Conservation (phyloP, 2,888 invertebrate genomes). For the Antheraea yamamai region DNA sequence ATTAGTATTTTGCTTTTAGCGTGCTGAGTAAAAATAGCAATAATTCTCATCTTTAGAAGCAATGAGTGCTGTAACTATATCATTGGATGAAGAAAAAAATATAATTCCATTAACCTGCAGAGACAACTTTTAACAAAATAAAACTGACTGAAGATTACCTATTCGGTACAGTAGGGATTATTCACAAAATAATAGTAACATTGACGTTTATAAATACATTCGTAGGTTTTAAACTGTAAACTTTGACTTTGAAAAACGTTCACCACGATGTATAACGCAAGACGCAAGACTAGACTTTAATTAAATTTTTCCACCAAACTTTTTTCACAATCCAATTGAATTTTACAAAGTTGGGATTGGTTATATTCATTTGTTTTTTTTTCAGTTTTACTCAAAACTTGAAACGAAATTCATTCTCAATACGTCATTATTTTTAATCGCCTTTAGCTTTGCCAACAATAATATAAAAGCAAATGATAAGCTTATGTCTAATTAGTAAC, state of each 20-base stretch:
- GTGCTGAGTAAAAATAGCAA: too few species aligned
- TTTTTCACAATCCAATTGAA: background rate
- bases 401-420: background rate
- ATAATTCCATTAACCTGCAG: background rate
- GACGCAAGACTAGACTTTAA: background rate
- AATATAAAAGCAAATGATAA: background rate
- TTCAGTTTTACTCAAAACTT: background rate
- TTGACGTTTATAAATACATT: background rate
- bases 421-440: background rate
- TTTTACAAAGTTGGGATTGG: background rate
- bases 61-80: too few species aligned
- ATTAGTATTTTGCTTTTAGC: too few species aligned
- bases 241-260: background rate
- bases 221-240: background rate
- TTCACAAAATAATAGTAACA: background rate
- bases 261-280: background rate
- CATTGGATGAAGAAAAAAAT: too few species aligned
- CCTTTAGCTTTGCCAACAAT: background rate
- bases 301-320: background rate
- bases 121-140: background rate
- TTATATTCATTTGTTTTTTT: background rate
- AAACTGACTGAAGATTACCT: background rate
- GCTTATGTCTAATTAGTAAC: background rate
- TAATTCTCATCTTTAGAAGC: too few species aligned
- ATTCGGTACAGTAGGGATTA: background rate